Evolutionary conservation across 1,140 invertebrate genomes (phyloP).

Genomic region (Parapsyche elsis): DNA sequence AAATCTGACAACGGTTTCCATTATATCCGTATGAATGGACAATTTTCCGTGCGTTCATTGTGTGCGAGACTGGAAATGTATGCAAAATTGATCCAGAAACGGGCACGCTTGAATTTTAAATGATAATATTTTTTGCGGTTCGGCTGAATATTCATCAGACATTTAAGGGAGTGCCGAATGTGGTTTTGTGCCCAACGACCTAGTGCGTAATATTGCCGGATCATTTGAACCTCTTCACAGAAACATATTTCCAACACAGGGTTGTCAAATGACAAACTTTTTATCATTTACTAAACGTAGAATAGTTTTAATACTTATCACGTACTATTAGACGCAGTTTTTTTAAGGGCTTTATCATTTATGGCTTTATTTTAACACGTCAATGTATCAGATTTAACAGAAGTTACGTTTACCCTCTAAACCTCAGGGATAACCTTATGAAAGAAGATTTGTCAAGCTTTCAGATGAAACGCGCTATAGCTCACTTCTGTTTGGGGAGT

Average conservation of each 20-base stretch:
- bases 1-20: slow-evolving; percentile 24
- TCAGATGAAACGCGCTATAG: no score
- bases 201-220: slow-evolving; percentile 4
- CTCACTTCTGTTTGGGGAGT: no score
- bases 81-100: neutral
- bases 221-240: slow-evolving; percentile 34
- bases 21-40: slow-evolving; percentile 33
- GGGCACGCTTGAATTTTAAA: neutral
- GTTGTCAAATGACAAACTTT: neutral
- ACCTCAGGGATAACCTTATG: no score
- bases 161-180: neutral
- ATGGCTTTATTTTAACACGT: no score
- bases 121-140: neutral
- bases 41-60: neutral
- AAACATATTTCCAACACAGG: slow-evolving; percentile 3
- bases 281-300: no score
- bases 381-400: no score
- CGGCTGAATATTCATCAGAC: slow-evolving; percentile 24
- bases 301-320: no score
- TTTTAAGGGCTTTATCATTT: no score
- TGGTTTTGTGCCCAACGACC: slow-evolving; percentile 31
- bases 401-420: no score
- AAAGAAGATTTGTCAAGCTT: no score
- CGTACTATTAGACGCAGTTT: no score
- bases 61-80: neutral